Evolutionary conservation across 53 echinoderm and acorn worm species (phyloP), one percentile per base, ranked within the genome.

Genomic region (Zoroaster sp.): DNA sequence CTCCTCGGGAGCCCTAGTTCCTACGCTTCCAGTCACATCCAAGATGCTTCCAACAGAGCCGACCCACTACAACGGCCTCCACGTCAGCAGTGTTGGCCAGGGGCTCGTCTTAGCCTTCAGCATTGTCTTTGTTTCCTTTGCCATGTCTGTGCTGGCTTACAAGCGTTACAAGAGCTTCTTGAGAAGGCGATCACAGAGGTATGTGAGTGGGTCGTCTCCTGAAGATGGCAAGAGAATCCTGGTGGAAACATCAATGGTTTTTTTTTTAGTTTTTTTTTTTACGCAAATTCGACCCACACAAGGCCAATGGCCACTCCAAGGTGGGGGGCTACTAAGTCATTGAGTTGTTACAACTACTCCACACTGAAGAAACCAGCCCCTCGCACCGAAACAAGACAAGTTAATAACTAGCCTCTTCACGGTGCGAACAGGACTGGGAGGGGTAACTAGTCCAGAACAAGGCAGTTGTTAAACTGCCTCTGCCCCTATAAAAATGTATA

Each of bases 61-160:
- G 33, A 70, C 85, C 42, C 36, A 36, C 36, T 85, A 47, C 85
- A 53, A 47, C 7, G 90, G 90, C 23, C 45, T 89, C 47, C 80
- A 89, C 10, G 90, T 89, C 41, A 80, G 90, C 73, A 89, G 90
- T 42, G 55, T 89, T 0, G 82, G 71, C 9, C 80, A 89, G 63
- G 90, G 90, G 15, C 74, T 89, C 11, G 90, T 73, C 20, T 35
- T 89, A 35, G 90, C 90, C 40, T 89, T 89, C 63, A 44, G 72
- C 42, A 82, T 89, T 5, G 63, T 89, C 44, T 72, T 89, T 12
- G 82, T 73, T 1, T 35, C 74, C 28, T 13, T 80, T 13, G 67
- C 55, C n/a, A 17, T 88, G 80, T 69, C 70, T 32, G 63, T 83
- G 75, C 70, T 87, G 73, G 59, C 83, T 38, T 91, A 85, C 83